Conservation (phyloP, 37 sponge, comb jelly and placozoan species). For the Theonella swinhoei region DNA sequence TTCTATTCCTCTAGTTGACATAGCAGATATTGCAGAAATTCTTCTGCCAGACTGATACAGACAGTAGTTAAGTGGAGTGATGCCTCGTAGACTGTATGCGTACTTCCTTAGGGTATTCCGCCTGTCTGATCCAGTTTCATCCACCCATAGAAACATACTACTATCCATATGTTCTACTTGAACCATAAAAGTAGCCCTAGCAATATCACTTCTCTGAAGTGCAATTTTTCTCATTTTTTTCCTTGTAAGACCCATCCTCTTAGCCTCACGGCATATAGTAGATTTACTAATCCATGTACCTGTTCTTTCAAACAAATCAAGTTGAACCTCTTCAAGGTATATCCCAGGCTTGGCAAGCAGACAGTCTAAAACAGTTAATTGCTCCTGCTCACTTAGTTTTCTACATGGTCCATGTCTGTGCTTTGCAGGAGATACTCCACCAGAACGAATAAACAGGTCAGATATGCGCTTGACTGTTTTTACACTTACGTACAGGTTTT, state of each 20-base stretch:
- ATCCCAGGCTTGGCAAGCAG: conserved; percentile 28
- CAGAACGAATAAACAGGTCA: not conserved
- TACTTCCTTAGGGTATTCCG: conserved; percentile 10
- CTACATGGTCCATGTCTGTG: not conserved
- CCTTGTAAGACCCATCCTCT: no score
- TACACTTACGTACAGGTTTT: conserved; percentile 2
- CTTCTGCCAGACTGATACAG: no score
- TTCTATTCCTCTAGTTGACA: conserved; percentile 37
- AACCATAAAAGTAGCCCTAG: conserved; percentile 28
- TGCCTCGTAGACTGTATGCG: conserved; percentile 41
- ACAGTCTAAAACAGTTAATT: not conserved
- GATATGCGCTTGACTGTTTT: not conserved
- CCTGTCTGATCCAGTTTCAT: conserved; percentile 41
- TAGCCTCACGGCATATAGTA: no score
- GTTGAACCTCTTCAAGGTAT: conserved; percentile 19
- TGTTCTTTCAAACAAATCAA: not conserved
- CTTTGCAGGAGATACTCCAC: not conserved
- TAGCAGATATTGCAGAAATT: conserved; percentile 18
- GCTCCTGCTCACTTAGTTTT: not conserved
- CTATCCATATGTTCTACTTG: conserved; percentile 14
- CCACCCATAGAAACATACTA: conserved; percentile 53
- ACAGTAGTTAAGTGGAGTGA: conserved; percentile 1
- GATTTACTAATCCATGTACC: conserved; percentile 3
- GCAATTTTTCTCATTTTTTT: no score
- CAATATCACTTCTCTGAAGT: not conserved